Evolutionary conservation across 2,888 invertebrate genomes (phyloP).

Genomic region (Heterodera filipjevi): DNA sequence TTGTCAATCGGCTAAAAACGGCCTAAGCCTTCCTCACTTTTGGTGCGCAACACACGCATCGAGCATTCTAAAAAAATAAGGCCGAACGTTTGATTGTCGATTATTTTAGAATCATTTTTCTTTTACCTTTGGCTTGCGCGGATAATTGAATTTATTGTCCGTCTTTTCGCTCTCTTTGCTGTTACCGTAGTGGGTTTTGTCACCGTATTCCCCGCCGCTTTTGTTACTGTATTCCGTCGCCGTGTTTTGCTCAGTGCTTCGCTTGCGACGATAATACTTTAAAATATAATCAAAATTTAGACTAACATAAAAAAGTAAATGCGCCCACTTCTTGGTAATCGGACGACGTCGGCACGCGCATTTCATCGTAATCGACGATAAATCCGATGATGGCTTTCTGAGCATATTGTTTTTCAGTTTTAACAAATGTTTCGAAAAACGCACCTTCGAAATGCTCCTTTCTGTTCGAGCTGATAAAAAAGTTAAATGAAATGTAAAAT

Average conservation of each 20-base stretch:
- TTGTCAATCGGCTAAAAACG: no score
- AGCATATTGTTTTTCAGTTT: conserved; percentile 9
- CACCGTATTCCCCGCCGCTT: not conserved
- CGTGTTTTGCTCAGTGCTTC: conserved; percentile 3
- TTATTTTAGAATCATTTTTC: not conserved
- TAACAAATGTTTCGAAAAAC: not conserved
- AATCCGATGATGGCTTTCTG: conserved; percentile 44
- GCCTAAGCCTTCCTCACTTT: conserved; percentile 18
- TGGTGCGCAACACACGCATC: conserved; percentile 41
- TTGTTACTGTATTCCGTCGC: conserved; percentile 23
- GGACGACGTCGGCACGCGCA: conserved; percentile 10
- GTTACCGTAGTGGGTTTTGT: not conserved
- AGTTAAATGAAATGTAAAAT: not conserved
- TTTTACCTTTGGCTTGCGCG: conserved; percentile 8
- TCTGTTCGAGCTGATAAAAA: conserved; percentile 41
- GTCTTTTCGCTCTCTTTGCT: not conserved
- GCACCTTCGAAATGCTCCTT: conserved; percentile 38
- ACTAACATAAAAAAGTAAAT: not conserved
- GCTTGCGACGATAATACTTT: not conserved
- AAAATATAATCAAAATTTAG: not conserved
- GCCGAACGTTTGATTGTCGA: not conserved
- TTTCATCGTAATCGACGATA: conserved; percentile 45
- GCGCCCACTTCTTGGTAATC: not conserved
- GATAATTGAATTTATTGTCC: conserved; percentile 3
- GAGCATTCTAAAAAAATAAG: conserved; percentile 21